Conservation (phyloP, 2,797 vertebrate species). For the Syndactyla subalaris region DNA sequence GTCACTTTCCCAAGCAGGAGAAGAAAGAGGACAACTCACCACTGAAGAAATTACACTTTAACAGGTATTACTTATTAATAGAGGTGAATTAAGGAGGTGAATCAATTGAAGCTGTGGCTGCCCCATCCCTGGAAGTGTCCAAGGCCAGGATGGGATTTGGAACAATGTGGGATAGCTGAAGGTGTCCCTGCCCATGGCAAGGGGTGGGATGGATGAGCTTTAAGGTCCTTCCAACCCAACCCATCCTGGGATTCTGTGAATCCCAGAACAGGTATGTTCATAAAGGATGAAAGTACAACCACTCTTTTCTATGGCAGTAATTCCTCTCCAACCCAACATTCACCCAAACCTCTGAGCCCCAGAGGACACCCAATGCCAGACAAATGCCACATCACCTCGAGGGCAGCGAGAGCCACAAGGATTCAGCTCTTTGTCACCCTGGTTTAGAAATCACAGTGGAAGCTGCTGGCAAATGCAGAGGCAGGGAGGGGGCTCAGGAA, state of each 20-base stretch:
- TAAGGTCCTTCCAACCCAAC: background rate
- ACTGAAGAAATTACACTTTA: background rate
- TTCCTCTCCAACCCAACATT: background rate
- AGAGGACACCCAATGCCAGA: background rate
- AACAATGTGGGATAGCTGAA: background rate
- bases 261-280: rapidly evolving
- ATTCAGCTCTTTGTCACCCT: background rate
- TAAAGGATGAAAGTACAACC: rapidly evolving
- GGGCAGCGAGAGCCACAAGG: background rate
- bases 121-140: background rate
- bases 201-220: rapidly evolving
- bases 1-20: background rate
- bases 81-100: background rate
- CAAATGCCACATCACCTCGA: rapidly evolving
- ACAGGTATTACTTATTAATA: background rate
- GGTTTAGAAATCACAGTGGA: rapidly evolving
- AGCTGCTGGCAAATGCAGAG: rapidly evolving
- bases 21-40: background rate
- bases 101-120: background rate
- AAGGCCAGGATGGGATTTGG: background rate
- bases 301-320: background rate
- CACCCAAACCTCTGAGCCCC: background rate
- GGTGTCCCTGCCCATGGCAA: background rate
- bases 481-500: background rate
- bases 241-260: background rate